A percentile compares a stretch with the other conserved stretches of the same genome.
These are phyloP conservation scores for Empidonax alnorum DNA, from an alignment of 2,113 vertebrate species.

Conservation along the genomic window DNA sequence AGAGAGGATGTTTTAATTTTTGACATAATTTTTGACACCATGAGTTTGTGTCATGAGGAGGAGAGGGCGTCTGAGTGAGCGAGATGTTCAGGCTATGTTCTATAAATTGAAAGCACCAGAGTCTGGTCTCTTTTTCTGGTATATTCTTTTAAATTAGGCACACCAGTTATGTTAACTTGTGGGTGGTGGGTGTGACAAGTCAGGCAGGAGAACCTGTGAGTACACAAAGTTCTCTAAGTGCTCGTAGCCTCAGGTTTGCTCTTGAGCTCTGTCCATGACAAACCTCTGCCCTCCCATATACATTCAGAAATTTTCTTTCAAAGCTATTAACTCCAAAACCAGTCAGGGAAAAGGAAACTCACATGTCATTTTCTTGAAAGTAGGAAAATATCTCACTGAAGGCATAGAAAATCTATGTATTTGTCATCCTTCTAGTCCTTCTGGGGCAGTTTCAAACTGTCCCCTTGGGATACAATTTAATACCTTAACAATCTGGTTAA, in stretches of 20 bases:
- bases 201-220: not conserved
- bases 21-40: not conserved
- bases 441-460: not conserved
- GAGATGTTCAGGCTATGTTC: not conserved
- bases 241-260: not conserved
- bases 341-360: not conserved
- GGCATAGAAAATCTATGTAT: not conserved
- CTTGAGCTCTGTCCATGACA: not conserved
- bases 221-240: not conserved
- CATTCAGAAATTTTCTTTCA: not conserved
- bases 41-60: not conserved
- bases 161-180: not conserved
- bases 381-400: not conserved
- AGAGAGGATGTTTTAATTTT: not conserved
- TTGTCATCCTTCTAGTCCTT: not conserved
- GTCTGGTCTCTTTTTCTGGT: not conserved
- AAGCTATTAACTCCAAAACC: not conserved
- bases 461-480: not conserved
- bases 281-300: not conserved
- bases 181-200: accelerated
- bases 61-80: not conserved
- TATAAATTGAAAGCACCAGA: not conserved
- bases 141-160: not conserved
- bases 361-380: not conserved
- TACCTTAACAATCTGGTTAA: not conserved